Evolutionary conservation across 2,797 vertebrate species (phyloP).

Genomic region (Meda fulgida): DNA sequence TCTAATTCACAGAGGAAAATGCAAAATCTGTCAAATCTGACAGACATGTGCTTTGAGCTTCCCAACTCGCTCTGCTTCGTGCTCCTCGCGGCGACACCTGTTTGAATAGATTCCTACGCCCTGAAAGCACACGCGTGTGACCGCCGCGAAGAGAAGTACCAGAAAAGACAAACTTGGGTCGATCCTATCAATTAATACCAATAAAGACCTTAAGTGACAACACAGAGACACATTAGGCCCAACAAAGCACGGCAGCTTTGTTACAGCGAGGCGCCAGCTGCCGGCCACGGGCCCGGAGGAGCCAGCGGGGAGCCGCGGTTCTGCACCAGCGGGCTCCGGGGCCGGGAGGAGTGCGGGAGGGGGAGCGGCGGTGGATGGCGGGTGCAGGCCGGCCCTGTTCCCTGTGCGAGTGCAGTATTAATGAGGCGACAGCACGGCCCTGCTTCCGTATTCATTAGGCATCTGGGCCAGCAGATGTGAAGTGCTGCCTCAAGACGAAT

Average conservation of each 20-base stretch:
- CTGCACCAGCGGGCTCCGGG: slow-evolving; percentile 70
- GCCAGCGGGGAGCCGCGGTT: slow-evolving; percentile 63
- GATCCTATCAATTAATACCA: slow-evolving; percentile 80
- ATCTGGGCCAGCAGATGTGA: slow-evolving; percentile 85
- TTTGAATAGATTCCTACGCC: slow-evolving; percentile 36
- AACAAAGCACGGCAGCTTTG: slow-evolving; percentile 75
- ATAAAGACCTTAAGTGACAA: slow-evolving; percentile 81
- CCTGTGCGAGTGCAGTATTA: slow-evolving; percentile 77
- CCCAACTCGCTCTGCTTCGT: neutral
- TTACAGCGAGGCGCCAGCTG: slow-evolving; percentile 77
- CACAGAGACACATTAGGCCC: slow-evolving; percentile 72
- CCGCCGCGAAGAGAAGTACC: slow-evolving; percentile 5
- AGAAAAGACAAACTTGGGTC: slow-evolving; percentile 52
- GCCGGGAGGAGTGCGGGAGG: slow-evolving; percentile 55
- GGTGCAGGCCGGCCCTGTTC: slow-evolving; percentile 66
- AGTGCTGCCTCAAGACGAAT: slow-evolving; percentile 81
- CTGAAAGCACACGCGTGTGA: neutral
- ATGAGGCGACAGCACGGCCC: slow-evolving; percentile 79
- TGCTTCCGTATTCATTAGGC: slow-evolving; percentile 82
- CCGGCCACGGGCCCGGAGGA: slow-evolving; percentile 66
- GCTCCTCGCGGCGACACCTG: slow-evolving; percentile 43
- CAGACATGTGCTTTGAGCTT: slow-evolving; percentile 35
- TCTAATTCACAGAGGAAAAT: slow-evolving; percentile 47
- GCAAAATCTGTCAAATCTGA: slow-evolving; percentile 44
- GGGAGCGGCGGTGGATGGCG: slow-evolving; percentile 65